Evolutionary conservation across 2,797 vertebrate genomes (phyloP).

Genomic region (Scolopax rusticola): DNA sequence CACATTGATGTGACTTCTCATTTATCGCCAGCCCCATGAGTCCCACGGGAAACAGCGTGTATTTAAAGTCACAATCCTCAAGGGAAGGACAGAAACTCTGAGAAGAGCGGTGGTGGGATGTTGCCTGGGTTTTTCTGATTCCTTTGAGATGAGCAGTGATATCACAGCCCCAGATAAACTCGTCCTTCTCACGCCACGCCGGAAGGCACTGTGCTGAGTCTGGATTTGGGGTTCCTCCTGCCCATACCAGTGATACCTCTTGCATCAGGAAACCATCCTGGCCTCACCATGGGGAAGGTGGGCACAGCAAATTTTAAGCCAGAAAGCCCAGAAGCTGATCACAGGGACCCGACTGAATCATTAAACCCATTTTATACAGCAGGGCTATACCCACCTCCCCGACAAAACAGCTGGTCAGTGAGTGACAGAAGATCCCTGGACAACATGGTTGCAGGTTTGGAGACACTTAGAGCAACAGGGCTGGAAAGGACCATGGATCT

Average conservation of each 20-base stretch:
- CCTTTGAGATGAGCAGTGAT: neutral
- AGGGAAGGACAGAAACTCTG: neutral
- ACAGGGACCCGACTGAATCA: neutral
- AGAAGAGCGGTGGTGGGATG: neutral
- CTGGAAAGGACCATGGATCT: neutral
- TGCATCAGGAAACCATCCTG: neutral
- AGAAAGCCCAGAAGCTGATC: neutral
- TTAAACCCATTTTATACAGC: neutral
- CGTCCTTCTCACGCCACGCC: neutral
- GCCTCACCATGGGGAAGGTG: accelerated
- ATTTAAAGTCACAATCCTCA: neutral
- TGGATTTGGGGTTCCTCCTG: neutral
- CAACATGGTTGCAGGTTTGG: neutral
- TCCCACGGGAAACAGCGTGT: neutral
- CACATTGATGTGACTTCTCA: neutral
- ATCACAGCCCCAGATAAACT: neutral
- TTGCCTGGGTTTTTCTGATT: neutral
- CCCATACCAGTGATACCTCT: accelerated
- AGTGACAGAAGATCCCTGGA: neutral
- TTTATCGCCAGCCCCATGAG: neutral
- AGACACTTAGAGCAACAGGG: neutral
- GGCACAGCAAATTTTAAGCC: neutral
- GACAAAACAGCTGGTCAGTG: neutral
- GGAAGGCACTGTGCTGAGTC: neutral
- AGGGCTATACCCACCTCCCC: neutral